Percentiles rank a stretch among this genome's conserved stretches.
Conservation (phyloP, 2,797 vertebrate genomes). For the Leptatherina wallacei region DNA sequence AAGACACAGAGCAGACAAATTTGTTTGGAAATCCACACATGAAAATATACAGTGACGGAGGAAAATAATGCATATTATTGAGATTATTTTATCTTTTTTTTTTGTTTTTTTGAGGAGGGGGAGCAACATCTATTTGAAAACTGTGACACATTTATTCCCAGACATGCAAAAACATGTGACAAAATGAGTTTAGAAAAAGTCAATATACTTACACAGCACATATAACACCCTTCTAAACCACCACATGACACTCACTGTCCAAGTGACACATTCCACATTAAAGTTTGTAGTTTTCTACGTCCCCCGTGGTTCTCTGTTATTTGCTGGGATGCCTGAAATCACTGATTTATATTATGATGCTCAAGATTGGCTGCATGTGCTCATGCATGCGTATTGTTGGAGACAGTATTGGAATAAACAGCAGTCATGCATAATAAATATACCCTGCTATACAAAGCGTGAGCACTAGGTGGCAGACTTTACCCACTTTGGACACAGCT, state of each 20-base stretch:
- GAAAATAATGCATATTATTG: slow-evolving; percentile 49
- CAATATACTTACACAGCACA: slow-evolving; percentile 42
- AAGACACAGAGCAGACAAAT: slow-evolving; percentile 29
- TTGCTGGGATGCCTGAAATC: background rate
- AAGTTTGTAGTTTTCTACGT: slow-evolving; percentile 18
- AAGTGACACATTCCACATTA: slow-evolving; percentile 45
- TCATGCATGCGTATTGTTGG: slow-evolving; percentile 45
- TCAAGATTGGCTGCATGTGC: slow-evolving; percentile 35
- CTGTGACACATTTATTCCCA: slow-evolving; percentile 38
- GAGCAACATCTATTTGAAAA: slow-evolving; percentile 32
- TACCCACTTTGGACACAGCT: slow-evolving; percentile 42
- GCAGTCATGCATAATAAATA: slow-evolving; percentile 73
- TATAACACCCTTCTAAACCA: slow-evolving; percentile 45
- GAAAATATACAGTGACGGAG: slow-evolving; percentile 35
- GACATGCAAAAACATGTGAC: slow-evolving; percentile 64
- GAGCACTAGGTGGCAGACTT: slow-evolving; percentile 67
- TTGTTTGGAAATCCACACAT: slow-evolving; percentile 31
- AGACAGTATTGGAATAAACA: slow-evolving; percentile 43
- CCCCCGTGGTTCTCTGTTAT: background rate
- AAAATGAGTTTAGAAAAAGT: slow-evolving; percentile 27
- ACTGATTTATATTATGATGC: background rate
- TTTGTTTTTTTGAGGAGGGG: background rate
- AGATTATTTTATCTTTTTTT: slow-evolving; percentile 17
- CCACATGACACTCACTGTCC: slow-evolving; percentile 33
- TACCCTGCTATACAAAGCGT: slow-evolving; percentile 55